Evolutionary conservation across 2,113 vertebrate genomes (phyloP).

Genomic region (Ammospiza nelsoni): DNA sequence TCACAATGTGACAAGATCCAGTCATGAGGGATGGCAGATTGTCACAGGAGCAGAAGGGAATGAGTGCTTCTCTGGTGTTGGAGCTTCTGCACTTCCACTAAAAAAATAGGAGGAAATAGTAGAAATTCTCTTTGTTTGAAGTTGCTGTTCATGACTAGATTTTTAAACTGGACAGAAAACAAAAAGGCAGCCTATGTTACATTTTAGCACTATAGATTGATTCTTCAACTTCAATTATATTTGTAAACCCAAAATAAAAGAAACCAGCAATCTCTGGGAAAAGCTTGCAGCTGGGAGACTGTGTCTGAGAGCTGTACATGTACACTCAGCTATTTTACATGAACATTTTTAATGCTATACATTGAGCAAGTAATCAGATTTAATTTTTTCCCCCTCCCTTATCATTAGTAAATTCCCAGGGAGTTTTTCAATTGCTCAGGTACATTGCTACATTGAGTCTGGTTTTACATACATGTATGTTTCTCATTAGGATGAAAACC

Average conservation of each 20-base stretch:
- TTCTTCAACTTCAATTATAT: background rate
- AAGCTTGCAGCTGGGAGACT: background rate
- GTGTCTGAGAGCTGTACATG: background rate
- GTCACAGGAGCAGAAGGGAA: background rate
- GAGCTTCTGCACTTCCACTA: background rate
- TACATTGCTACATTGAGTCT: background rate
- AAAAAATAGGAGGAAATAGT: background rate
- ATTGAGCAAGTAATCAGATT: background rate
- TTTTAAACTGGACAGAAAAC: background rate
- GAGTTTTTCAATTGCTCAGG: background rate
- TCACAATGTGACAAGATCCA: background rate
- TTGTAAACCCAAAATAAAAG: background rate
- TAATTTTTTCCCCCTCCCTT: background rate
- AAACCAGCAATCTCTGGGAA: background rate
- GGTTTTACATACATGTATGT: background rate
- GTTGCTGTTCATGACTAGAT: background rate
- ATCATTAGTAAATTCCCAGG: background rate
- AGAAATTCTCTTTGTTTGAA: background rate
- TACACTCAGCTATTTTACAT: background rate
- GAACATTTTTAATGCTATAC: background rate
- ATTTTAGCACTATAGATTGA: background rate
- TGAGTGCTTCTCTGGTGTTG: fast-evolving
- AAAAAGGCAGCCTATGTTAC: background rate
- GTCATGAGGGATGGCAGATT: background rate
- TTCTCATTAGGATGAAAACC: background rate